Base-by-base conservation (phyloP, 2,797 vertebrate species). In the Leucoraja ocellata region DNA sequence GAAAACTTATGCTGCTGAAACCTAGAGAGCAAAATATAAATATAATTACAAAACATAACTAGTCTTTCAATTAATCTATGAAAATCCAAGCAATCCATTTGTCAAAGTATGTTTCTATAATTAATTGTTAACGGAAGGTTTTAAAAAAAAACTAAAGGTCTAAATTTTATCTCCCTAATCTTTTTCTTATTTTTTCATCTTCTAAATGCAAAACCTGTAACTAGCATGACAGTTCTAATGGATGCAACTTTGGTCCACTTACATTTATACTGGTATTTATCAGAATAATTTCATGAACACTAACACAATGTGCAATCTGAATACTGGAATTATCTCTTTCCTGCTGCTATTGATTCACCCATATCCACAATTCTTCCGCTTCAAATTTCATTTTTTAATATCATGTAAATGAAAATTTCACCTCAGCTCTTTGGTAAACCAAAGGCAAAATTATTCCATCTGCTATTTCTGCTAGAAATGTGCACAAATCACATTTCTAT, bases 1-100 rank as follows among this genome's bases (percentile, higher is more conserved):
- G 94, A 91, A 97, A 96, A 94, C 95, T 96, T 91, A 97, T 96
- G 94, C 97, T 96, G 74, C 96, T 96, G 94, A 97, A 97, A 94
- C 96, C 97, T 97, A 80, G 76, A 93, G 39, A 21, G 28, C 11
- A 78, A 93, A 79, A 25, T 36, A 77, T 32, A 83, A 68, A 93
- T 93, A 93, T n/a, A 93, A 54, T 93, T 25, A 36, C 25, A 93
- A 4, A 74, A 4, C n/a, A 93, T 36, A 93, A 93, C 14, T n/a
- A 11, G 10, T n/a, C n/a, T 2, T 2, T 9, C 76, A 36, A 46
- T 76, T 10, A 0, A 93, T 32, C 18, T 36, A 16, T 63, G 36
- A 81, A 79, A 1, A 21, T 58, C 13, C 36, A 13, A 28, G 8
- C 13, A 36, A 77, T 32, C 11, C 9, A 21, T 61, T 63, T 68